Evolutionary conservation across 2,113 vertebrate genomes (phyloP).

Genomic region (Microtus pennsylvanicus): DNA sequence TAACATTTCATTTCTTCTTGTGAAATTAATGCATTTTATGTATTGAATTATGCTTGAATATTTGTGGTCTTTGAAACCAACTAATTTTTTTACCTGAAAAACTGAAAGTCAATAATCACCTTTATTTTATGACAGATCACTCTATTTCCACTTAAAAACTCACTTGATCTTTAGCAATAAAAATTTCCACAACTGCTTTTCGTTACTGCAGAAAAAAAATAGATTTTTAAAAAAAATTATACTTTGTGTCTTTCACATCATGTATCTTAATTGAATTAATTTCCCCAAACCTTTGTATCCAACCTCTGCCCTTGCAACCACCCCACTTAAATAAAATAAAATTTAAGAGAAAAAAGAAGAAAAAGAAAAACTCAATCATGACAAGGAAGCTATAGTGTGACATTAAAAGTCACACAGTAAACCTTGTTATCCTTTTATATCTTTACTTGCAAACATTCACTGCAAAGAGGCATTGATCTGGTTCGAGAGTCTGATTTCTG

Average conservation of each 20-base stretch:
- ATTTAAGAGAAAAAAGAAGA: not conserved
- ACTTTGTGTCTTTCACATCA: not conserved
- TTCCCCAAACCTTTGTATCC: not conserved
- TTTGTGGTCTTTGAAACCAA: constrained; percentile 16
- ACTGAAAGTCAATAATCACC: constrained; percentile 16
- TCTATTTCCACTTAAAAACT: constrained; percentile 29
- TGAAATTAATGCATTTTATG: constrained; percentile 34
- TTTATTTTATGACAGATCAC: constrained; percentile 1
- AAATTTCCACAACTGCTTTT: not conserved
- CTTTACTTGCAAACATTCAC: not conserved
- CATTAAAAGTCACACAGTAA: not conserved
- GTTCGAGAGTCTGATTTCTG: not conserved
- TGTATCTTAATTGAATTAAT: not conserved
- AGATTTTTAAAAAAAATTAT: not conserved
- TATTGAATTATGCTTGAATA: not conserved
- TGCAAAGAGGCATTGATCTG: not conserved
- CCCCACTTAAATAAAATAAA: not conserved
- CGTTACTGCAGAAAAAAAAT: not conserved
- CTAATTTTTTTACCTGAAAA: constrained; percentile 63
- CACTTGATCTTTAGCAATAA: constrained; percentile 11
- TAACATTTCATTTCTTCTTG: constrained; percentile 48
- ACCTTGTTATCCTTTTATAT: not conserved
- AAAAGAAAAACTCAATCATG: not conserved
- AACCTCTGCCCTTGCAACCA: not conserved
- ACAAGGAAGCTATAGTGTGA: not conserved